Evolutionary conservation across 2,797 vertebrate genomes (phyloP), one percentile per base, ranked within the genome.

Genomic region (Adrianichthys oophorus): DNA sequence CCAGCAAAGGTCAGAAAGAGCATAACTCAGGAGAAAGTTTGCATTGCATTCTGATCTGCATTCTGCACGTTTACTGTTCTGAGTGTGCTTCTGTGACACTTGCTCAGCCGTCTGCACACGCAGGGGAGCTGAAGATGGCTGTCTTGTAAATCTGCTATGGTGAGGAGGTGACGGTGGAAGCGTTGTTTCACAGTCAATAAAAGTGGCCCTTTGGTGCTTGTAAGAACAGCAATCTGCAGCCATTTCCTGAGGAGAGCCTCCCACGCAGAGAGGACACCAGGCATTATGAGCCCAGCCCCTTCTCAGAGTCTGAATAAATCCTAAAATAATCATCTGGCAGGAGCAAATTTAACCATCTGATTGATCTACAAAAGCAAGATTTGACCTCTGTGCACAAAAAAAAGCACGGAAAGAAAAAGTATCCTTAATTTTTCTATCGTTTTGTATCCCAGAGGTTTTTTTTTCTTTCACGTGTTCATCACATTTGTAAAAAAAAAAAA

Each of bases 1-100:
- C 82, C 87, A 83, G 75, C 85, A 89, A 90, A 91, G 90, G 90
- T 90, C 87, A 87, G 59, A 4, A 52, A 65, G 72, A 62, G 86
- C 84, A 86, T 87, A 87, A 84, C 68, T 87, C 78, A 87, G 55
- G 70, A 13, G 57, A 70, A 62, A 72, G 71, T 87, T 87, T 86
- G 79, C 85, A 83, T 83, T 26, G 52, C 65, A 80, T 74, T 65
- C 70, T 70, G 58, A 79, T 80, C 77, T 70, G 80, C 79, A 85
- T 85, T 77, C 79, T 80, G 82, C 76, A 50, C 79, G 76, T 80
- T 82, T 74, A 70, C 83, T 37, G 32, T 10, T 21, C 73, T 48
- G 56, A 68, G 65, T 70, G 70, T 46, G 42, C 43, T 74, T 79
- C 58, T 59, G 78, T 79, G 79, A 82, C 79, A 84, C 80, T 80